phyloP scores from a whole-genome alignment of 2,113 vertebrate genomes.

The Jacana jacana region DNA sequence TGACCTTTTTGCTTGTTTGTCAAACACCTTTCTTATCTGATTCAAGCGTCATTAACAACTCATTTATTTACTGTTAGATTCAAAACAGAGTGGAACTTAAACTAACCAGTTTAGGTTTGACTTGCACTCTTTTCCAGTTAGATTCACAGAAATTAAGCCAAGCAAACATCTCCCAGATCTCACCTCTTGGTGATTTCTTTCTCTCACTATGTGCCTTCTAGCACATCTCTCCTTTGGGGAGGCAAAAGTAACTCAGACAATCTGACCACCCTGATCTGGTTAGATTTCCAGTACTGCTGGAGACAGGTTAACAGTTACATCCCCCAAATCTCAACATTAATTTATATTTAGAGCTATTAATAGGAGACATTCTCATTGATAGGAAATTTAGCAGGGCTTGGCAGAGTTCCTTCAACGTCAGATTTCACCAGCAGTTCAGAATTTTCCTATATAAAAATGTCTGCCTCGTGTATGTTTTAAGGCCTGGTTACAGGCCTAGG shows the following conservation, averaged over 20 bases:
- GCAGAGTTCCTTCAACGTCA: neutral
- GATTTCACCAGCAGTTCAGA: neutral
- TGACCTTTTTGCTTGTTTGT: neutral
- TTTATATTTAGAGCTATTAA: neutral
- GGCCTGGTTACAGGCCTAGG: neutral
- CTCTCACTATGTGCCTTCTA: neutral
- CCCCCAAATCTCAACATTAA: neutral
- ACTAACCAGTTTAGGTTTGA: neutral
- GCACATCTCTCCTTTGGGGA: neutral
- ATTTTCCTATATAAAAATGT: neutral
- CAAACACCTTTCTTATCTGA: neutral
- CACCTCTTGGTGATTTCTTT: neutral
- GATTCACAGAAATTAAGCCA: neutral
- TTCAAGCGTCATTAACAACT: neutral
- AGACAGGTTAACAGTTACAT: neutral
- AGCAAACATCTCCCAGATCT: neutral
- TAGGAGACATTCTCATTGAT: neutral
- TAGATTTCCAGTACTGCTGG: neutral
- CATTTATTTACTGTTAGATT: neutral
- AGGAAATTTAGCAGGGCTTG: neutral
- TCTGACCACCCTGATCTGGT: neutral
- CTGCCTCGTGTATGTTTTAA: neutral
- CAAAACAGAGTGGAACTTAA: neutral
- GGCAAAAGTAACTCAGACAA: neutral
- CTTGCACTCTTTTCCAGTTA: neutral